A percentile compares a stretch with the other conserved stretches of the same genome.
Evolutionary conservation across 2,888 invertebrate species (phyloP).

Genomic region (Melangyna quadrimaculata): DNA sequence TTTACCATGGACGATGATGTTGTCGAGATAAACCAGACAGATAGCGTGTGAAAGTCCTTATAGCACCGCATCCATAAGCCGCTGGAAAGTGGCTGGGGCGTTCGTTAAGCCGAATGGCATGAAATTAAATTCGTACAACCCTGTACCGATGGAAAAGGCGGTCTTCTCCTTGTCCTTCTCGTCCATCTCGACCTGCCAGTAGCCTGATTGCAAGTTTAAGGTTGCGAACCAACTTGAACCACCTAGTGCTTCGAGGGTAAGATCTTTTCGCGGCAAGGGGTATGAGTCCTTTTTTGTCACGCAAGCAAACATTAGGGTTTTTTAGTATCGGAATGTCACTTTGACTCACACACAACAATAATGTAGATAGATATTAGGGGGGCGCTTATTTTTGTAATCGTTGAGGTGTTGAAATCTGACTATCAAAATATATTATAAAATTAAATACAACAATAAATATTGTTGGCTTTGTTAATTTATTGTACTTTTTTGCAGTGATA

Average conservation of each 20-base stretch:
- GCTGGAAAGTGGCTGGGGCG: conserved; percentile 30
- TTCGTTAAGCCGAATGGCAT: not conserved
- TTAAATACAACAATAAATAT: too few species aligned
- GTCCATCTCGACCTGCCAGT: not conserved
- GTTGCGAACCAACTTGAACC: not conserved
- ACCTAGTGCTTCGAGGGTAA: not conserved
- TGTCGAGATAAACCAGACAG: not conserved
- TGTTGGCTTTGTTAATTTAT: too few species aligned
- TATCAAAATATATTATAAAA: too few species aligned
- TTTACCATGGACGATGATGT: conserved; percentile 8
- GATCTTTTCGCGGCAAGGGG: not conserved
- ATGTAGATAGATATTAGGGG: too few species aligned
- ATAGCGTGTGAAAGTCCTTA: not conserved
- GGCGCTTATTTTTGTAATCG: too few species aligned
- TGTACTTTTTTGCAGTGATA: too few species aligned
- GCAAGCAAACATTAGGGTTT: too few species aligned
- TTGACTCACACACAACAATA: too few species aligned
- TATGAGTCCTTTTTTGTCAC: not conserved
- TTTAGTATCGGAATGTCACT: too few species aligned
- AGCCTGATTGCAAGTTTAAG: not conserved
- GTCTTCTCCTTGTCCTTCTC: not conserved
- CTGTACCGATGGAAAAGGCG: conserved; percentile 11
- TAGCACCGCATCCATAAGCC: conserved; percentile 11
- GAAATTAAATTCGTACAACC: not conserved
- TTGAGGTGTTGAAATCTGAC: too few species aligned